These are phyloP conservation scores for Bradypus variegatus DNA, from an alignment of 2,797 vertebrate species.

Conservation along the genomic window DNA sequence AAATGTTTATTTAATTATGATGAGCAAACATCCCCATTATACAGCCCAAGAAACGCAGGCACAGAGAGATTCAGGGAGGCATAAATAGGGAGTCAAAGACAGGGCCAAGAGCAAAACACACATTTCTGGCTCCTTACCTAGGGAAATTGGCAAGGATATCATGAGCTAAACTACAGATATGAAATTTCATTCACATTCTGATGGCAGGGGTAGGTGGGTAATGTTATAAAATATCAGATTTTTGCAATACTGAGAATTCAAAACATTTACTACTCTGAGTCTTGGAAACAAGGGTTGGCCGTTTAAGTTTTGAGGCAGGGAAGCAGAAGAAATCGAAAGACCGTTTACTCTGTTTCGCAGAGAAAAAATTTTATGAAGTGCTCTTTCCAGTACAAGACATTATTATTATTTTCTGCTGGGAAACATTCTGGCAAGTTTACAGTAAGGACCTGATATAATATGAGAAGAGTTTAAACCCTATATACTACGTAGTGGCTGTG, in stretches of 20 bases:
- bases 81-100: background rate
- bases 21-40: background rate
- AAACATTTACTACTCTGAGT: slow-evolving; percentile 52
- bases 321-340: slow-evolving; percentile 57
- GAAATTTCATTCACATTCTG: background rate
- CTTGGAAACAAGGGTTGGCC: slow-evolving; percentile 45
- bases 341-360: slow-evolving; percentile 50
- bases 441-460: slow-evolving; percentile 64
- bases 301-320: slow-evolving; percentile 35
- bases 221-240: slow-evolving; percentile 23
- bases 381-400: slow-evolving; percentile 65
- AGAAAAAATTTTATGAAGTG: slow-evolving; percentile 57
- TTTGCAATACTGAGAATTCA: slow-evolving; percentile 50
- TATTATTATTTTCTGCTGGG: slow-evolving; percentile 69
- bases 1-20: background rate
- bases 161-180: background rate
- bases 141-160: background rate
- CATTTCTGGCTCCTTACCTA: background rate
- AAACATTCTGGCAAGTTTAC: slow-evolving; percentile 64
- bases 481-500: slow-evolving; percentile 54
- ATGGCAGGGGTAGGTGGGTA: background rate
- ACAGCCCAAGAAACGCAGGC: background rate
- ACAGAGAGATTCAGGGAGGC: background rate
- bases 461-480: slow-evolving; percentile 62
- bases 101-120: background rate